Evolutionary conservation across 2,797 vertebrate species (phyloP).

Genomic region (Poecilia wingei): DNA sequence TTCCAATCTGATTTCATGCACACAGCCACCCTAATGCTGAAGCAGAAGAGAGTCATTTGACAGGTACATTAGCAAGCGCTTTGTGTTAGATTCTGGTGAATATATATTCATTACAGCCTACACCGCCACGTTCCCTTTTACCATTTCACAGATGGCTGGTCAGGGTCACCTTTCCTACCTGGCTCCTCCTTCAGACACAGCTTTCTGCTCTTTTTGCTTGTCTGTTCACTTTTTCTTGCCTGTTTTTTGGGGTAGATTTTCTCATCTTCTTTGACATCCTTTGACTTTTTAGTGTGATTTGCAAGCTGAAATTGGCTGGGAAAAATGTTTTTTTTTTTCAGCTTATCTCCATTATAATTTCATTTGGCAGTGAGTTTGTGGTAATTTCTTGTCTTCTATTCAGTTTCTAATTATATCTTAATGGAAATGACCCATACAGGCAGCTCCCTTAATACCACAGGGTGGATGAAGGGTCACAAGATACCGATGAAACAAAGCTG

Average conservation of each 20-base stretch:
- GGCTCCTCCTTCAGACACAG: slow-evolving; percentile 52
- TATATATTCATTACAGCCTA: slow-evolving; percentile 72
- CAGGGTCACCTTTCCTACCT: slow-evolving; percentile 77
- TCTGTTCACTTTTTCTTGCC: slow-evolving; percentile 12
- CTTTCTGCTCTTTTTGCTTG: slow-evolving; percentile 28
- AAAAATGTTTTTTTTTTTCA: background rate
- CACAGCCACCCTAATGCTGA: slow-evolving; percentile 57
- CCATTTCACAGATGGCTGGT: slow-evolving; percentile 75
- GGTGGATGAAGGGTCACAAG: background rate
- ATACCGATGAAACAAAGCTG: background rate
- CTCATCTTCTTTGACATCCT: slow-evolving; percentile 1
- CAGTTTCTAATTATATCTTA: background rate
- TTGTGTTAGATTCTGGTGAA: slow-evolving; percentile 57
- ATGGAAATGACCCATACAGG: slow-evolving; percentile 6
- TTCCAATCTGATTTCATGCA: slow-evolving; percentile 53
- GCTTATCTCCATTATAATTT: background rate
- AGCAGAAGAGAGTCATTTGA: slow-evolving; percentile 49
- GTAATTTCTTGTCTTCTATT: background rate
- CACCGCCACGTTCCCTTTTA: slow-evolving; percentile 63
- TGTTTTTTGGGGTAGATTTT: background rate
- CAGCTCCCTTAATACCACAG: background rate
- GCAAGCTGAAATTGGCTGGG: background rate
- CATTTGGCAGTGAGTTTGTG: background rate
- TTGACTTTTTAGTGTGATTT: background rate
- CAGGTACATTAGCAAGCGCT: slow-evolving; percentile 58